phyloP scores from a whole-genome alignment of 2,113 vertebrate species.

The Ophiodon elongatus region DNA sequence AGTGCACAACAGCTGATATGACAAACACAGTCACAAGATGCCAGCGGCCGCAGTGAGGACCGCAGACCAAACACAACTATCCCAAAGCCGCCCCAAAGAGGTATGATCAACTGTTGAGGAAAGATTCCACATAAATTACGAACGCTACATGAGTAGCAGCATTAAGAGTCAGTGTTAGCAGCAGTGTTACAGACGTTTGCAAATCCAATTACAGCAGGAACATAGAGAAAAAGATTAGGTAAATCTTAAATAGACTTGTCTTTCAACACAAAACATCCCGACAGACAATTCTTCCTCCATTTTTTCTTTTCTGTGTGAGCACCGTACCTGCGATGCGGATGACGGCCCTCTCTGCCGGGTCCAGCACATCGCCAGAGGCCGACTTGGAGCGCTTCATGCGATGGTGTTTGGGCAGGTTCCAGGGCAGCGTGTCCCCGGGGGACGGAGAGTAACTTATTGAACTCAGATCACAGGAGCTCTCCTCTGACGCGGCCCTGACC shows the following conservation, averaged over 20 bases:
- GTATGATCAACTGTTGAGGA: not conserved
- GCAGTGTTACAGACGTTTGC: not conserved
- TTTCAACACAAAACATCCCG: not conserved
- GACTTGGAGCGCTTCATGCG: slow-evolving; percentile 88
- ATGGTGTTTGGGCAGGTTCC: slow-evolving; percentile 94
- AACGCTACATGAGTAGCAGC: not conserved
- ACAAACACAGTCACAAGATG: not conserved
- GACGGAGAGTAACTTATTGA: slow-evolving; percentile 72
- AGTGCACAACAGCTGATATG: not conserved
- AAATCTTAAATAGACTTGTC: not conserved
- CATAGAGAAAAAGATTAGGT: not conserved
- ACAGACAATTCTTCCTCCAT: not conserved
- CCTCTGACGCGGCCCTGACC: slow-evolving; percentile 84
- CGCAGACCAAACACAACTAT: not conserved
- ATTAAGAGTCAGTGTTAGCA: not conserved
- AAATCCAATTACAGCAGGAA: not conserved
- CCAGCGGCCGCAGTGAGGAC: not conserved
- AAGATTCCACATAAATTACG: not conserved
- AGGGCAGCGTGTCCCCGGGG: slow-evolving; percentile 93
- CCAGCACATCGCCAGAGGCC: slow-evolving; percentile 88
- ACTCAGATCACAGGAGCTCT: slow-evolving; percentile 81
- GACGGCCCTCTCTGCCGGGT: slow-evolving; percentile 91
- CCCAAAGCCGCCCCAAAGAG: not conserved
- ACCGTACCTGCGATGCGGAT: slow-evolving; percentile 91
- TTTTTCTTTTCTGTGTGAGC: not conserved